Conservation (phyloP, 2,888 invertebrate genomes). For the Tyria jacobaeae region DNA sequence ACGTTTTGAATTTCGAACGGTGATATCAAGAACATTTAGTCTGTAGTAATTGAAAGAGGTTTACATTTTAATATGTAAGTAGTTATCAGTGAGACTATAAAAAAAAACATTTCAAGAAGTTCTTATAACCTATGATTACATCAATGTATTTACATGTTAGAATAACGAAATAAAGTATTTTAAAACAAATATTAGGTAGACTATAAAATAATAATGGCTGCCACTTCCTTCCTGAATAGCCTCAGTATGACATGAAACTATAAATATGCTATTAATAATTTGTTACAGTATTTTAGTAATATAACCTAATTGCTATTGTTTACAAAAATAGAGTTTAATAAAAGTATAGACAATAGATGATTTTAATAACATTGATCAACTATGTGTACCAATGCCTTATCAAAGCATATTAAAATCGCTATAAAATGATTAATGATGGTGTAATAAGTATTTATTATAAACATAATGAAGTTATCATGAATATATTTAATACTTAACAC, state of each 20-base stretch:
- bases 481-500: too few relatives aligned
- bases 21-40: constrained; percentile 15
- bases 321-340: not conserved
- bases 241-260: constrained; percentile 11
- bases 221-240: constrained; percentile 26
- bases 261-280: constrained; percentile 14
- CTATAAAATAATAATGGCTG: constrained; percentile 20
- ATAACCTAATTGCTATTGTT: constrained; percentile 5
- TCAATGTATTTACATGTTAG: constrained; percentile 11
- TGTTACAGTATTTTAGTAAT: not conserved
- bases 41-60: not conserved
- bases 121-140: not conserved
- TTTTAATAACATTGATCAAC: not conserved
- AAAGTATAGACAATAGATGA: not conserved
- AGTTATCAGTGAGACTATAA: not conserved
- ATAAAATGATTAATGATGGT: not conserved
- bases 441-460: too few relatives aligned
- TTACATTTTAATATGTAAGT: too few relatives aligned
- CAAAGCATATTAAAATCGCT: not conserved
- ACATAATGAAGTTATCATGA: too few relatives aligned
- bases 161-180: not conserved
- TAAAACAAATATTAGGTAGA: constrained; percentile 5
- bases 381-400: not conserved
- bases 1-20: constrained; percentile 39
- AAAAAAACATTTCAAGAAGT: not conserved